A percentile compares a stretch with the other conserved stretches of the same genome.
phyloP scores from a whole-genome alignment of 1,140 invertebrate genomes.

The Bicyclus anynana region DNA sequence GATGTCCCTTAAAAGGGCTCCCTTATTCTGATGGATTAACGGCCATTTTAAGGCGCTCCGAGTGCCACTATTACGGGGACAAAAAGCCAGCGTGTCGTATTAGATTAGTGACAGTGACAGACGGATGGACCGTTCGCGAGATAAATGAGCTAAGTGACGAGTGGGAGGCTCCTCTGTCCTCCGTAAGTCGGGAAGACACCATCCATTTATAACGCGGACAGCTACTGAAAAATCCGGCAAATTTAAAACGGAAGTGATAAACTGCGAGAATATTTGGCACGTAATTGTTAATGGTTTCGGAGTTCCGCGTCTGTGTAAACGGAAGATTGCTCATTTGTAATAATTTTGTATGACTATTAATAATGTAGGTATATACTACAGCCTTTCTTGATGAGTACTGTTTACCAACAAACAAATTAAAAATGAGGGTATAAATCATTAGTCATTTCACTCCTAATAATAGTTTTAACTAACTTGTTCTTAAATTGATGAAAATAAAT shows the following conservation, averaged over 20 bases:
- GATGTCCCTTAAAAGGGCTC: conserved; percentile 42
- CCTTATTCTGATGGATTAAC: conserved; percentile 54
- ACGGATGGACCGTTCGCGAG: conserved; percentile 62
- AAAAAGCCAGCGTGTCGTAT: conserved; percentile 73
- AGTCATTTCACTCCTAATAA: too few species aligned
- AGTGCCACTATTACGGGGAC: conserved; percentile 61
- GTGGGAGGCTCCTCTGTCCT: conserved; percentile 53
- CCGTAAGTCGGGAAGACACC: conserved; percentile 42
- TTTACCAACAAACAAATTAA: too few species aligned
- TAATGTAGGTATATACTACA: too few species aligned
- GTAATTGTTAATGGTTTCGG: neutral
- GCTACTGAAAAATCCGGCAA: conserved; percentile 50
- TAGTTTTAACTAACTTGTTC: too few species aligned
- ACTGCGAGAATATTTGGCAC: conserved; percentile 6
- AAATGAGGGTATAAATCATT: too few species aligned
- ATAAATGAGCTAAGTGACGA: conserved; percentile 73
- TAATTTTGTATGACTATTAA: too few species aligned
- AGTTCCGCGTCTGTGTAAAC: neutral
- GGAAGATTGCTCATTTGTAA: neutral
- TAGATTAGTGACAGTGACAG: conserved; percentile 72
- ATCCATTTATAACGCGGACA: conserved; percentile 54
- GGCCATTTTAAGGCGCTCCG: conserved; percentile 55
- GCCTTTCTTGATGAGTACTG: too few species aligned
- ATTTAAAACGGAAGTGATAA: conserved; percentile 34
- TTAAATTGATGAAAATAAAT: too few species aligned